Percentiles rank a stretch among this genome's conserved stretches.
These are phyloP conservation scores for Caenorhabditis zanzibari DNA, from an alignment of 2,888 invertebrate species.

Conservation along the genomic window DNA sequence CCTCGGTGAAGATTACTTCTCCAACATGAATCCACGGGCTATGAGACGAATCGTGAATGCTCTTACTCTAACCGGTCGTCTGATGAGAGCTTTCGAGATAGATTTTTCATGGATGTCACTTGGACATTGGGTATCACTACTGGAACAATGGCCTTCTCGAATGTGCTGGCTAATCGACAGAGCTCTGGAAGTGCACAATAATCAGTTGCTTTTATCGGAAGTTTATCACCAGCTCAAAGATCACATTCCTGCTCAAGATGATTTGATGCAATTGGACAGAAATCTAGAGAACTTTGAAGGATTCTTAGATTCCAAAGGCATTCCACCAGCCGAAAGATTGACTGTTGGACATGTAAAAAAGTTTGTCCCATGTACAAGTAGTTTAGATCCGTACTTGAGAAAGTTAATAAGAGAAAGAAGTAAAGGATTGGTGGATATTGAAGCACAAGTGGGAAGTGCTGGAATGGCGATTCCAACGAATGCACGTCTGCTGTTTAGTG, in stretches of 20 bases:
- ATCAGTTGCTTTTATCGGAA: constrained; percentile 84
- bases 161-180: constrained; percentile 96
- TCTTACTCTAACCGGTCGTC: constrained; percentile 86
- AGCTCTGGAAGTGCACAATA: constrained; percentile 89
- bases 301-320: constrained; percentile 73
- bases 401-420: constrained; percentile 90
- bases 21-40: constrained; percentile 97
- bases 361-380: constrained; percentile 98
- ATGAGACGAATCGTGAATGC: constrained; percentile 87
- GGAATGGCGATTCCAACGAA: constrained; percentile 72
- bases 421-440: constrained; percentile 67
- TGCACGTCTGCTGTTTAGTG: constrained; percentile 72
- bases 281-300: constrained; percentile 78
- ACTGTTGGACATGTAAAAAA: constrained; percentile 89
- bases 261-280: constrained; percentile 75
- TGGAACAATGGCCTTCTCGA: constrained; percentile 98
- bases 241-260: constrained; percentile 77
- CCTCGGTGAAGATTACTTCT: constrained; percentile 97
- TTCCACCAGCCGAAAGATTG: constrained; percentile 80
- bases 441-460: constrained; percentile 58
- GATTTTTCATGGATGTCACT: constrained; percentile 99
- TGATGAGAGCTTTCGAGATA: constrained; percentile 97
- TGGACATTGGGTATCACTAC: constrained; percentile 88
- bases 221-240: constrained; percentile 91
- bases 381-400: constrained; percentile 96